Base-by-base conservation (phyloP, 2,113 vertebrate species). In the Plestiodon gilberti region DNA sequence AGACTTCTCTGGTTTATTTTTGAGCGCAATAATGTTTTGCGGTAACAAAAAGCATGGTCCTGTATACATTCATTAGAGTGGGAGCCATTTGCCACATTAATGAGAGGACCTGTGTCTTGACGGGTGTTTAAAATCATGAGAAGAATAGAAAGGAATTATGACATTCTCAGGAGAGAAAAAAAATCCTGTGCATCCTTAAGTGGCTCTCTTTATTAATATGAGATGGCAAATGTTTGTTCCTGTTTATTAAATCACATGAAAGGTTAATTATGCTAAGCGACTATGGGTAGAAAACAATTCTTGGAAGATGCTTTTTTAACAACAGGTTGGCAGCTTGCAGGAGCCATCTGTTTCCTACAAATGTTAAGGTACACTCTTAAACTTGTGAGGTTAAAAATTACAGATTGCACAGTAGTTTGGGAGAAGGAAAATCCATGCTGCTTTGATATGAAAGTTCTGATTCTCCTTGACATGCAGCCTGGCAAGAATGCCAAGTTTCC, bases 341-440 rank as follows among this genome's bases (percentile, higher is more conserved):
- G 96, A 97, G 95, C 96, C 96, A 97, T 97, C 96, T 97, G 96
- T 95, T 96, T 96, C 96, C 90, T 91, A 93, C 96, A 97, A 96
- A 97, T 96, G 96, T 96, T 96, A 97, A 97, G 96, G 96, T 96
- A 97, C 96, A 96, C 91, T 96, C 94, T 96, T 94, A 96, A 96
- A 96, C 90, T 96, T 96, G 96, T 95, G 95, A 94, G 96, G 96
- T 97, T 97, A 96, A 95, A 94, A 93, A 94, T 94, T 96, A 96
- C 96, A 97, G 95, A 96, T 95, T 96, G 95, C 93, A 87, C 88
- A 92, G 90, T 95, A 94, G 90, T 95, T 96, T 90, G 90, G 90
- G 92, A 90, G 89, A 94, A 91, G 93, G 92, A 96, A 97, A 96
- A 96, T 94, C 94, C 93, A 95, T 94, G 94, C 93, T 95, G 94